A percentile compares a stretch with the other conserved stretches of the same genome.
Evolutionary conservation across 2,797 vertebrate species (phyloP).

Genomic region (Myotis pilosus): DNA sequence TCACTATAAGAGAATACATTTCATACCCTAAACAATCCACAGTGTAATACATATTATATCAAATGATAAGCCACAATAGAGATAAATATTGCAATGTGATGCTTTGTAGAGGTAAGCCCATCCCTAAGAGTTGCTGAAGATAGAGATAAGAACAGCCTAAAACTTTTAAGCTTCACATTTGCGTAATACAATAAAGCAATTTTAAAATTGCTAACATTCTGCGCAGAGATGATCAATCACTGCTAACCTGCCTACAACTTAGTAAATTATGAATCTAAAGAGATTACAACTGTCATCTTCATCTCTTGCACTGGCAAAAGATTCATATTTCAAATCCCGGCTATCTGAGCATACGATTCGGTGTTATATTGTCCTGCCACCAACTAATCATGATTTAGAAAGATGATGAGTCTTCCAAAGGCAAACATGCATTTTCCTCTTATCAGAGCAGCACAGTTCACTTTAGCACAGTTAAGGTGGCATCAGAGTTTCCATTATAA

Average conservation of each 20-base stretch:
- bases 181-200: constrained; percentile 58
- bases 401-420: constrained; percentile 69
- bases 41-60: background rate
- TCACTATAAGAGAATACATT: constrained; percentile 46
- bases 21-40: constrained; percentile 2
- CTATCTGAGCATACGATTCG: constrained; percentile 76
- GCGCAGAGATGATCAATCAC: constrained; percentile 71
- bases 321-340: constrained; percentile 76
- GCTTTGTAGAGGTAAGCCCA: constrained; percentile 52
- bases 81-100: background rate
- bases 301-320: constrained; percentile 72
- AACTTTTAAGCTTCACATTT: constrained; percentile 73
- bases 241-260: constrained; percentile 74
- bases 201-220: constrained; percentile 71
- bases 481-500: constrained; percentile 48
- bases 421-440: constrained; percentile 74
- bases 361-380: constrained; percentile 76
- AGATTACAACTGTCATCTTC: constrained; percentile 80
- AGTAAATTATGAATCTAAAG: constrained; percentile 79
- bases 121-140: constrained; percentile 58
- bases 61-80: constrained; percentile 13
- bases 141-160: constrained; percentile 68
- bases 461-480: constrained; percentile 48
- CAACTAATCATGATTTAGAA: constrained; percentile 77
- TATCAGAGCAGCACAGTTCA: constrained; percentile 68